These are phyloP conservation scores for Brachionus koreanus DNA, from an alignment of 1,140 invertebrate genomes.

Conservation along the genomic window DNA sequence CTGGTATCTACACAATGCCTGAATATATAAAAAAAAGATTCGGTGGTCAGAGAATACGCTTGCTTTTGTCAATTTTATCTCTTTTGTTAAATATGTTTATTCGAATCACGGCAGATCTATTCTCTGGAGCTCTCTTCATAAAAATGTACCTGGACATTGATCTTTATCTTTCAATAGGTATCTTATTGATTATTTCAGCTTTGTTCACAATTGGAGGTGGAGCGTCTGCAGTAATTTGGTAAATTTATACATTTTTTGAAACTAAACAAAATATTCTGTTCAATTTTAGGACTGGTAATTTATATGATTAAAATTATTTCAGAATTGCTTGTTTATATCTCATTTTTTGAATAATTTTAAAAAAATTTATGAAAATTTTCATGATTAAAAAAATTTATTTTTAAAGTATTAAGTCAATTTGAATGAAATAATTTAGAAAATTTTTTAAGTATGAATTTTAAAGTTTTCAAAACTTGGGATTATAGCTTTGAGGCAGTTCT, in stretches of 20 bases:
- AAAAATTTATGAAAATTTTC: no score
- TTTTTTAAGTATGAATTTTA: no score
- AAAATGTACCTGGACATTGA: constrained; percentile 59
- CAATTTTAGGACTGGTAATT: constrained; percentile 5
- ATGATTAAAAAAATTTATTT: no score
- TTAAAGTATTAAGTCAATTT: no score
- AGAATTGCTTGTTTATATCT: neutral
- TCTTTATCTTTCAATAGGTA: constrained; percentile 56
- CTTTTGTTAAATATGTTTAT: constrained; percentile 65
- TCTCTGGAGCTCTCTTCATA: constrained; percentile 63
- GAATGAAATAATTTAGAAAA: no score
- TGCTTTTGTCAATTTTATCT: constrained; percentile 63
- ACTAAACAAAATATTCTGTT: neutral
- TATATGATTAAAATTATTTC: neutral
- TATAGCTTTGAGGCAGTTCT: no score
- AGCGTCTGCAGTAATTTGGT: constrained; percentile 38
- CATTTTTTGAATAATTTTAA: no score
- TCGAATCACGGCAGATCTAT: constrained; percentile 64
- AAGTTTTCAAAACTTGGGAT: no score
- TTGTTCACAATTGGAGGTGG: constrained; percentile 48
- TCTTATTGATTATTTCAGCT: constrained; percentile 53
- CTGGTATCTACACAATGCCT: constrained; percentile 63
- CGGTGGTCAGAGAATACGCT: constrained; percentile 63
- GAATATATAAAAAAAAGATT: constrained; percentile 64
- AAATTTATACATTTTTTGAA: neutral